Evolutionary conservation across 2,888 invertebrate species (phyloP).

Genomic region (Mylabris sibirica): DNA sequence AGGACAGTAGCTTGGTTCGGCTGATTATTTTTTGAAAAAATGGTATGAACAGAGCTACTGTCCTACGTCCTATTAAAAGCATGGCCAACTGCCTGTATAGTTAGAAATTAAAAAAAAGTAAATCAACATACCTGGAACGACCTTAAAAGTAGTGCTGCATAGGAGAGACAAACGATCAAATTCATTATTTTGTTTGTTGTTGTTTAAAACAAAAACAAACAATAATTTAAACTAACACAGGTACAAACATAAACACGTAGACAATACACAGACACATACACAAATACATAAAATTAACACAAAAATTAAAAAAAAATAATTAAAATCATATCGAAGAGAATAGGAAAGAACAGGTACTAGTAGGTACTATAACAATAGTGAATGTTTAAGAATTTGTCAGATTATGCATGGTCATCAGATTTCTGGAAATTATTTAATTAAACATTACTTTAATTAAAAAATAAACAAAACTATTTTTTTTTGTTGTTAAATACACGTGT

Average conservation of each 20-base stretch:
- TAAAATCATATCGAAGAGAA: background rate
- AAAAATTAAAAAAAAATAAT: background rate
- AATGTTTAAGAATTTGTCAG: background rate
- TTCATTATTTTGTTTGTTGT: background rate
- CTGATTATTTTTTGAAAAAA: too few relatives aligned
- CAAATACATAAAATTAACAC: background rate
- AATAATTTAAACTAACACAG: slow-evolving; percentile 7
- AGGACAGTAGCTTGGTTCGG: too few relatives aligned
- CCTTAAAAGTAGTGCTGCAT: background rate
- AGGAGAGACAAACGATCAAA: background rate
- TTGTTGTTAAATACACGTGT: background rate
- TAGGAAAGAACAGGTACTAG: background rate
- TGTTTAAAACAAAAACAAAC: background rate
- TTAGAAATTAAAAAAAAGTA: background rate
- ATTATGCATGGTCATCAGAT: background rate
- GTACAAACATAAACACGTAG: background rate
- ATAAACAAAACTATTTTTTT: background rate
- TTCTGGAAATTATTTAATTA: background rate
- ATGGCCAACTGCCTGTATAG: too few relatives aligned
- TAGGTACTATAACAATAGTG: background rate
- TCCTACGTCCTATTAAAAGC: too few relatives aligned
- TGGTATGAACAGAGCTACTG: too few relatives aligned
- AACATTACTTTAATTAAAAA: background rate
- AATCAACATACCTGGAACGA: slow-evolving; percentile 10
- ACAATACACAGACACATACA: background rate